Percentiles rank a stretch among this genome's conserved stretches.
These are phyloP conservation scores for Melinaea marsaeus DNA, from an alignment of 2,888 invertebrate species.

Conservation along the genomic window DNA sequence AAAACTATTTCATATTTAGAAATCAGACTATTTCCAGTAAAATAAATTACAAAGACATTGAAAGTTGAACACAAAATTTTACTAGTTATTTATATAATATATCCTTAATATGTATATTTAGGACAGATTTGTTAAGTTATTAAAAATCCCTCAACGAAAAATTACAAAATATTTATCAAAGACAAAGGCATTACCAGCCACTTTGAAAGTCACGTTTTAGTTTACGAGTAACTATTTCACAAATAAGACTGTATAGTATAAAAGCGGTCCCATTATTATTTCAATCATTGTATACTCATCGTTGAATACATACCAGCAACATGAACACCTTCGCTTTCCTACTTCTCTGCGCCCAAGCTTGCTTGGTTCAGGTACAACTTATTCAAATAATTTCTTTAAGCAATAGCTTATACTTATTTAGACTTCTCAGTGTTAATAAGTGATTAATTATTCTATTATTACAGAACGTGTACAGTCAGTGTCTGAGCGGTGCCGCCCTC, in stretches of 20 bases:
- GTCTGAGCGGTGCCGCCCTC: slow-evolving; percentile 26
- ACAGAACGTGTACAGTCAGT: slow-evolving; percentile 31
- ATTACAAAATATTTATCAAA: slow-evolving; percentile 5
- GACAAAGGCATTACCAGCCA: not conserved
- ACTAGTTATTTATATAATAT: too few species aligned
- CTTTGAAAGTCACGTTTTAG: slow-evolving; percentile 7
- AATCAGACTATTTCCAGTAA: too few species aligned
- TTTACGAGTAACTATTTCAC: not conserved
- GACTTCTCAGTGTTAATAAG: not conserved
- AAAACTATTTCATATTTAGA: too few species aligned
- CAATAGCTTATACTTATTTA: not conserved
- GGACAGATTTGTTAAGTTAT: too few species aligned
- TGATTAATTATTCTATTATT: slow-evolving; percentile 10
- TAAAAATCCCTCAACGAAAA: not conserved
- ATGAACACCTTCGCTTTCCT: slow-evolving; percentile 42
- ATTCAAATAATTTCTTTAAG: not conserved
- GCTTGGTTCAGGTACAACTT: slow-evolving; percentile 41
- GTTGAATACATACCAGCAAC: slow-evolving; percentile 26
- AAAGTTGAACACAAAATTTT: too few species aligned
- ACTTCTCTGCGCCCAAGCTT: slow-evolving; percentile 45
- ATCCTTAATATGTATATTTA: too few species aligned
- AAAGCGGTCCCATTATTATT: slow-evolving; percentile 19
- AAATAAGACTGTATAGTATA: slow-evolving; percentile 13
- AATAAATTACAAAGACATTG: too few species aligned
- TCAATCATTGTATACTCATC: slow-evolving; percentile 17